A percentile compares a stretch with the other conserved stretches of the same genome.
Conservation (phyloP, 2,888 invertebrate species). For the Nomada flava region DNA sequence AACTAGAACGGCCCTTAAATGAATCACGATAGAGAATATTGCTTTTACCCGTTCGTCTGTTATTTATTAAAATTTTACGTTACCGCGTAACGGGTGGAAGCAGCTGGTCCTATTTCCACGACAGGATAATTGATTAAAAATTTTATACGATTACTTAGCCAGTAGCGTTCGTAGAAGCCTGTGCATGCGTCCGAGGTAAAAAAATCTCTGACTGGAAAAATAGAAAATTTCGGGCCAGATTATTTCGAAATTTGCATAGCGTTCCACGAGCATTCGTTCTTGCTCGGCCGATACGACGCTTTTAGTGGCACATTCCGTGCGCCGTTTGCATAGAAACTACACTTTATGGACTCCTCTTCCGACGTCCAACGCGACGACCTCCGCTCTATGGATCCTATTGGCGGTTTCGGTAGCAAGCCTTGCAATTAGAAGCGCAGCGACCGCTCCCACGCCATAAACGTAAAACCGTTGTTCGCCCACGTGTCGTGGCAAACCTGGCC, state of each 20-base stretch:
- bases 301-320: constrained; percentile 59
- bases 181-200: too few relatives aligned
- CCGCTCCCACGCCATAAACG: constrained; percentile 71
- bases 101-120: neutral
- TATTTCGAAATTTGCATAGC: constrained; percentile 37
- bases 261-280: constrained; percentile 11
- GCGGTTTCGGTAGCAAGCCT: constrained; percentile 66
- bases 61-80: neutral
- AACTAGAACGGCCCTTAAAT: too few relatives aligned
- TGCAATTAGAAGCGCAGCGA: constrained; percentile 74
- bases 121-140: constrained; percentile 20
- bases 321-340: constrained; percentile 70
- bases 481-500: constrained; percentile 32
- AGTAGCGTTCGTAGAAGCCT: neutral
- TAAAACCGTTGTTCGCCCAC: constrained; percentile 67
- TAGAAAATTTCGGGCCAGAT: constrained; percentile 20
- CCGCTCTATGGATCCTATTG: constrained; percentile 36
- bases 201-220: neutral
- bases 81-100: neutral
- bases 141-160: constrained; percentile 34
- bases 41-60: too few relatives aligned
- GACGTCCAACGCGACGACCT: constrained; percentile 36
- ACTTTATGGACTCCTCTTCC: constrained; percentile 49
- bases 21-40: too few relatives aligned
- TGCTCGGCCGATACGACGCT: constrained; percentile 46